Percentiles rank a stretch among this genome's conserved stretches.
These are phyloP conservation scores for Melieria crassipennis DNA, from an alignment of 2,888 invertebrate species.

Conservation along the genomic window DNA sequence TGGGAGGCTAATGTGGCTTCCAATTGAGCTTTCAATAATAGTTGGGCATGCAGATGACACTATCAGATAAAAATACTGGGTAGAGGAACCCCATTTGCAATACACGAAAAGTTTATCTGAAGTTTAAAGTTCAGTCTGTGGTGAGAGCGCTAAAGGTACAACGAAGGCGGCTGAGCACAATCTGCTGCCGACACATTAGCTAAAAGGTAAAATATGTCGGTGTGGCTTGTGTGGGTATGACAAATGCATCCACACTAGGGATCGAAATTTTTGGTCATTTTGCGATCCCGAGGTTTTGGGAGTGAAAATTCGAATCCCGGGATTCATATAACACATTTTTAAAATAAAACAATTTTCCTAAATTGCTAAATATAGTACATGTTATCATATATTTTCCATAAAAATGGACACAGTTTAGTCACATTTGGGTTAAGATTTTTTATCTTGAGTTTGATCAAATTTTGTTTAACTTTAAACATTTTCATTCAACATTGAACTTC, in stretches of 20 bases:
- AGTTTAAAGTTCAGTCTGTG: not conserved
- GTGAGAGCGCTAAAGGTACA: not conserved
- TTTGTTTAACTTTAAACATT: no score
- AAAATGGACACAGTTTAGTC: no score
- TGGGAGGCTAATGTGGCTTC: not conserved
- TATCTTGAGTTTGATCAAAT: no score
- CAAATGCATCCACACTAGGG: not conserved
- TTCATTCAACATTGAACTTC: no score
- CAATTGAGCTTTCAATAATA: slow-evolving; percentile 11
- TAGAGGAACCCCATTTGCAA: slow-evolving; percentile 9
- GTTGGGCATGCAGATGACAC: slow-evolving; percentile 18
- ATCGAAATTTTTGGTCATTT: no score
- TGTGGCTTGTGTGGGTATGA: slow-evolving; percentile 11
- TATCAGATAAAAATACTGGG: slow-evolving; percentile 1
- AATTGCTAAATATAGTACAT: no score
- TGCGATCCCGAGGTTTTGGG: no score
- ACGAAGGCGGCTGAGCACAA: not conserved
- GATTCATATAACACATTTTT: no score
- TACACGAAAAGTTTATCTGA: slow-evolving; percentile 12
- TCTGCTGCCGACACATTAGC: slow-evolving; percentile 11
- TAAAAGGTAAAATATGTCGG: slow-evolving; percentile 25
- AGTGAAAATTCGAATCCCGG: no score
- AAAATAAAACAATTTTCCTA: no score
- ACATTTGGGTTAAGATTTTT: no score
- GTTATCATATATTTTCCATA: no score